A percentile compares a stretch with the other conserved stretches of the same genome.
Conservation (phyloP, 2,888 invertebrate genomes). For the Zelleria hepariella region DNA sequence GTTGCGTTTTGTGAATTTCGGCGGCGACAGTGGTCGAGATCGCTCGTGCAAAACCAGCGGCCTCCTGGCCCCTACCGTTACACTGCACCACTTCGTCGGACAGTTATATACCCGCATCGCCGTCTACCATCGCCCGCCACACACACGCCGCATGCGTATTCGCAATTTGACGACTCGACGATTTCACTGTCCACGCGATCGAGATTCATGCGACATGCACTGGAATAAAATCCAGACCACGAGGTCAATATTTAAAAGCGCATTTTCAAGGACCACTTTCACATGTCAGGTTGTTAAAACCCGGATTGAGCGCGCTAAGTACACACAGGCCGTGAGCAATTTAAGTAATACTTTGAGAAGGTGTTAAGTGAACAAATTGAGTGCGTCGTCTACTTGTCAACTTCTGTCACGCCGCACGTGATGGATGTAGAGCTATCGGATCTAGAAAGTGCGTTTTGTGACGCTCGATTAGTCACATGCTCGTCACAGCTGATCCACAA, state of each 20-base stretch:
- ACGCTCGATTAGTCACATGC: constrained; percentile 16
- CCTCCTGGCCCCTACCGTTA: constrained; percentile 45
- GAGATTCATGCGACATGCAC: neutral
- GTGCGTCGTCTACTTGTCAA: neutral
- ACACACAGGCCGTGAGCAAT: neutral
- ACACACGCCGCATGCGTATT: constrained; percentile 9
- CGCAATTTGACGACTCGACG: constrained; percentile 9
- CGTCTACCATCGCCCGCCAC: constrained; percentile 1
- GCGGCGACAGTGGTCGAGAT: constrained; percentile 15
- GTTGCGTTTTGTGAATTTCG: constrained; percentile 35
- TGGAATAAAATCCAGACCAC: neutral
- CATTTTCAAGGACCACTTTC: neutral
- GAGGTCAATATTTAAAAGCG: neutral
- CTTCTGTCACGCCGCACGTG: constrained; percentile 19
- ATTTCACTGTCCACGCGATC: constrained; percentile 9
- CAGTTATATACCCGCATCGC: constrained; percentile 27
- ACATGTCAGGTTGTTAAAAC: neutral
- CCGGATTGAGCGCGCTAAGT: neutral
- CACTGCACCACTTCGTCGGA: constrained; percentile 47
- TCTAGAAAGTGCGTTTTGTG: constrained; percentile 17
- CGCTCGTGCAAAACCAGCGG: constrained; percentile 40
- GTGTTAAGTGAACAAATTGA: neutral
- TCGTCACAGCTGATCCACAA: constrained; percentile 14
- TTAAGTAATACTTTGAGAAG: neutral
- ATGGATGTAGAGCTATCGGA: constrained; percentile 20